phyloP scores from a whole-genome alignment of 2,797 vertebrate genomes.

The Sphenopsis melanotis region DNA sequence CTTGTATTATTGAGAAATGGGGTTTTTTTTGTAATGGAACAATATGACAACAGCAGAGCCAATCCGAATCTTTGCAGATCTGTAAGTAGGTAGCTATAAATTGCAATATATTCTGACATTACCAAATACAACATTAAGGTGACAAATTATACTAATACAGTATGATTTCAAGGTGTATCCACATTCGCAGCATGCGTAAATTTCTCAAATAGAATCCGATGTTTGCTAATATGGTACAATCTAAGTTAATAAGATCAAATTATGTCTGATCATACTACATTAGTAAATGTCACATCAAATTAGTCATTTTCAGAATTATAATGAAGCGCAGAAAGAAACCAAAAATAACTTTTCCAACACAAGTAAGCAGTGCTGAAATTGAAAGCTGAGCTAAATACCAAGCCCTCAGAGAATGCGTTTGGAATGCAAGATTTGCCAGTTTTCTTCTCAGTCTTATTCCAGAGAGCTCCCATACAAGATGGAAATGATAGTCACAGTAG shows the following conservation, averaged over 20 bases:
- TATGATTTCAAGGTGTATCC: slow-evolving; percentile 49
- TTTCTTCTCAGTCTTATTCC: background rate
- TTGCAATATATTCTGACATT: background rate
- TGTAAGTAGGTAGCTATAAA: background rate
- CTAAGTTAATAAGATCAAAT: slow-evolving; percentile 73
- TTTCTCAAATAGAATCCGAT: slow-evolving; percentile 62
- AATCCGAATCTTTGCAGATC: background rate
- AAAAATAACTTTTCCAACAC: slow-evolving; percentile 62
- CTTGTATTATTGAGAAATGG: background rate
- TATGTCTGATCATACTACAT: slow-evolving; percentile 65
- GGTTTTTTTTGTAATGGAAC: background rate
- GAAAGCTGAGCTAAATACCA: slow-evolving; percentile 4
- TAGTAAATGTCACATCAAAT: slow-evolving; percentile 72
- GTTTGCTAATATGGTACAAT: slow-evolving; percentile 67
- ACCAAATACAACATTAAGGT: slow-evolving; percentile 7
- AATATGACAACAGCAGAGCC: background rate
- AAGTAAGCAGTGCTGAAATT: slow-evolving; percentile 42
- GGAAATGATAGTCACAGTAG: background rate
- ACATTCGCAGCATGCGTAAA: slow-evolving; percentile 15
- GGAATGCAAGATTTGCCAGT: background rate
- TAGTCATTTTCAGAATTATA: slow-evolving; percentile 64
- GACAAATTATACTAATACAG: slow-evolving; percentile 32
- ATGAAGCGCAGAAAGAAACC: slow-evolving; percentile 53
- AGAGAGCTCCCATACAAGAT: background rate
- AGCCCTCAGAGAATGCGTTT: background rate